Evolutionary conservation across 2,888 invertebrate genomes (phyloP).

Genomic region (Pammene fasciana): DNA sequence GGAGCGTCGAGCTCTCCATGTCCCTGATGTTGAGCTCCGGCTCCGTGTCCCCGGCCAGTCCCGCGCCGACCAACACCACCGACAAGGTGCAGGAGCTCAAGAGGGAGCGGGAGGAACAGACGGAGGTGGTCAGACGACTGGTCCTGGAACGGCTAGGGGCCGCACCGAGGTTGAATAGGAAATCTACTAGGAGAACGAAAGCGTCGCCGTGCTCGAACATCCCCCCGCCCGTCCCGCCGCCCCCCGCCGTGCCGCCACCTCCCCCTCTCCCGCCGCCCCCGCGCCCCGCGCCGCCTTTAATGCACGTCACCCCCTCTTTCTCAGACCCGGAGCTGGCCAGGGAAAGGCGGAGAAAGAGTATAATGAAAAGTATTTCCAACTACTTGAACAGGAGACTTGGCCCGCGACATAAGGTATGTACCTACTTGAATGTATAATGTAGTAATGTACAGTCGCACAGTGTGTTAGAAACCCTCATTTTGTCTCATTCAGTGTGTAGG

Average conservation of each 20-base stretch:
- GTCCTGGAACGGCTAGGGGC: slow-evolving; percentile 89
- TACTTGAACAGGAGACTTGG: slow-evolving; percentile 90
- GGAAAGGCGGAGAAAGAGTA: slow-evolving; percentile 89
- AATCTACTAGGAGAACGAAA: slow-evolving; percentile 54
- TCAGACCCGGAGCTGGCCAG: slow-evolving; percentile 84
- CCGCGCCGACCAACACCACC: slow-evolving; percentile 78
- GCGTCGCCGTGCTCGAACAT: slow-evolving; percentile 54
- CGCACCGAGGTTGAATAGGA: slow-evolving; percentile 53
- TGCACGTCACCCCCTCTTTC: slow-evolving; percentile 73
- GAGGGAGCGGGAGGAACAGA: slow-evolving; percentile 91
- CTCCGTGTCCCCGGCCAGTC: slow-evolving; percentile 64
- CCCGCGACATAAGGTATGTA: slow-evolving; percentile 82
- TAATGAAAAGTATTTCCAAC: slow-evolving; percentile 92
- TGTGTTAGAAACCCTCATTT: too few species aligned
- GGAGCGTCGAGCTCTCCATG: slow-evolving; percentile 58
- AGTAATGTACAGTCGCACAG: background rate
- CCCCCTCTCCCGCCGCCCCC: slow-evolving; percentile 54
- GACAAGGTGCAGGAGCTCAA: slow-evolving; percentile 90
- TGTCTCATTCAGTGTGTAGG: too few species aligned
- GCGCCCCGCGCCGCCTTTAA: slow-evolving; percentile 60
- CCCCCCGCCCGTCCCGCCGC: slow-evolving; percentile 50
- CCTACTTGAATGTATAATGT: background rate
- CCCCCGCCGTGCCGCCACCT: slow-evolving; percentile 52
- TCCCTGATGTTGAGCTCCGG: slow-evolving; percentile 62
- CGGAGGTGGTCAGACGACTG: slow-evolving; percentile 91